Conservation (phyloP, 2,797 vertebrate species). For the Potorous gilbertii region DNA sequence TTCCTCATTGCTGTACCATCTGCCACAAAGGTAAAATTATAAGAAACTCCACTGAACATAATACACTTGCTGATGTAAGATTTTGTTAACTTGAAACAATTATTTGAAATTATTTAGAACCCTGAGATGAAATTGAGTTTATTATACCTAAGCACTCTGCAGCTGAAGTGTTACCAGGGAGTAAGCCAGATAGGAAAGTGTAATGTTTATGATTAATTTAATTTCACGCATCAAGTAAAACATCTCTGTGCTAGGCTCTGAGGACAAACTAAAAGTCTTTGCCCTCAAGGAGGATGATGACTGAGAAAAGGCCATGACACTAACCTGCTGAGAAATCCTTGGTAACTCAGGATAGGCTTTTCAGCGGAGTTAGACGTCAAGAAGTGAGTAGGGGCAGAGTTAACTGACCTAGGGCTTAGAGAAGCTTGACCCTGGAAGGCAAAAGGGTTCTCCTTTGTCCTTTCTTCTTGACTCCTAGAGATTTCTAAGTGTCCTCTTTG, state of each 20-base stretch:
- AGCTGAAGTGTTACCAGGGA: background rate
- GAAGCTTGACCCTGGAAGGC: background rate
- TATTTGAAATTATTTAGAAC: background rate
- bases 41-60: background rate
- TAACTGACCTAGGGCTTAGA: background rate
- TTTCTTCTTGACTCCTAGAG: background rate
- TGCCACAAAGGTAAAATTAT: background rate
- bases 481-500: background rate
- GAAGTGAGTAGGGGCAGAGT: background rate
- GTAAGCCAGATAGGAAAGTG: background rate
- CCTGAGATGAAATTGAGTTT: background rate
- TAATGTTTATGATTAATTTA: background rate
- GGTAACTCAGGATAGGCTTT: background rate
- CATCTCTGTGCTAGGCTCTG: background rate
- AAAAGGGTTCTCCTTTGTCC: background rate
- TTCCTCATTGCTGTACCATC: background rate
- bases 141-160: background rate
- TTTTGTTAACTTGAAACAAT: conserved; percentile 41
- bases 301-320: background rate
- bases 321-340: background rate
- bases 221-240: background rate
- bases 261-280: background rate
- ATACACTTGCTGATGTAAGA: conserved; percentile 6
- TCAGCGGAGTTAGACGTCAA: background rate
- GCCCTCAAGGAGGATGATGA: background rate